Evolutionary conservation across 2,113 vertebrate species (phyloP), one percentile per base, ranked within the genome.

Genomic region (Ovis canadensis): DNA sequence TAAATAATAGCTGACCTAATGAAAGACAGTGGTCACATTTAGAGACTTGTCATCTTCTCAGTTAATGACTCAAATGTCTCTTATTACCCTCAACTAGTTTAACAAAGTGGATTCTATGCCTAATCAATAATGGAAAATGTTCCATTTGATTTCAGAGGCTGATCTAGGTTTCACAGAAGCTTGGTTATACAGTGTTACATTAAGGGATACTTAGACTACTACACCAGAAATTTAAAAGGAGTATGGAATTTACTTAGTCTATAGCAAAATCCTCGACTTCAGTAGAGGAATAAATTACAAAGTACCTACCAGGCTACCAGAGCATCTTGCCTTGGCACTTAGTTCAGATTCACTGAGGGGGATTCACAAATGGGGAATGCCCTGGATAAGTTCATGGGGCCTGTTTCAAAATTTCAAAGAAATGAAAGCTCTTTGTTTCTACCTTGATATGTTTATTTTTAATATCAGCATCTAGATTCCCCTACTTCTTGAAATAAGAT

Each of bases 121-220:
- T 98, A 98, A 99, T 99, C 97, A 99, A 99, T 99, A 99, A 99
- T 99, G 98, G 91, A 98, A 99, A 99, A 99, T 99, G 99, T 99
- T 99, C 99, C 99, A 99, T 98, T 99, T 99, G 99, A 98, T 99
- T 98, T 97, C 97, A 98, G 98, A 98, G 91, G 71, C 90, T 98
- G 98, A 98, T 25, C 52, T 93, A 93, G 96, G 98, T 96, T 98
- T 94, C 97, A 97, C 82, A 64, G 95, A 97, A 97, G 91, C 97
- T 98, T 96, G 97, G 91, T 96, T 97, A 97, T 52, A 74, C 57
- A 97, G 54, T n/a, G 19, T 45, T 92, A 62, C 36, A 83, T 78
- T 71, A 88, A 86, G 43, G 36, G 62, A 88, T 71, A 14, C 54
- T 92, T 60, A 74, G 67, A 59, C 48, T 78, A 78, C 64, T 29